Base-by-base conservation (phyloP, 2,888 invertebrate genomes). In the Muschampia plurimacula region DNA sequence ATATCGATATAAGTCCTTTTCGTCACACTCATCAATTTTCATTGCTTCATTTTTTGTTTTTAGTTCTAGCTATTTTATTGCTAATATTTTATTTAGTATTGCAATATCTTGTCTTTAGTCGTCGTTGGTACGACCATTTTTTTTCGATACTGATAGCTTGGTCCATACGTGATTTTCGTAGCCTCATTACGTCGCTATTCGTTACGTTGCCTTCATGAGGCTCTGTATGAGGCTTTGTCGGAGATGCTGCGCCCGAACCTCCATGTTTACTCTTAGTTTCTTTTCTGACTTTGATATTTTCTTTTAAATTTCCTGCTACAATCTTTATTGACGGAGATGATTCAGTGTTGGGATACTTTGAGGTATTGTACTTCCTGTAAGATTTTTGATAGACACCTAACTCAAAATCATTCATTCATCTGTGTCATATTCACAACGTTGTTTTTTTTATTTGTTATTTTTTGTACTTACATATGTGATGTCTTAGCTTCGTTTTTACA, bases 131-230 rank as follows among this genome's bases (percentile, higher is more conserved):
- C 55, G 68, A 57, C 60, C 46, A 22, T 22, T 22, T 22, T 68
- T 67, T 71, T 67, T 55, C 64, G n/a, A 52, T 12, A 15, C 8
- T 3, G 7, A 15, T n/a, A 52, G 52, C 52, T 15, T 15, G 52
- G 15, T 52, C 15, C 57, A 12, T 44, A 62, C 74, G 63, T 44
- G 64, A 41, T 69, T 39, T 49, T 46, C 66, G 39, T 71, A 71
- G 66, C 71, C 71, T 71, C 71, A 71, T 66, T 71, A 71, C 65
- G 70, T 69, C 77, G 55, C 55, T 22, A 22, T 55, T 71, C 65
- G 67, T 73, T 77, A 70, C 63, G 55, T 22, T 57, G 46, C 52
- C 69, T 73, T 64, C 44, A 55, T 55, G 41, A 41, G 39, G 49
- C 46, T 71, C 55, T 65, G 36, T 32, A 0, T 22, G 22, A 22